These are phyloP conservation scores for Anastrepha ludens DNA, from an alignment of 1,140 invertebrate species.

Conservation along the genomic window DNA sequence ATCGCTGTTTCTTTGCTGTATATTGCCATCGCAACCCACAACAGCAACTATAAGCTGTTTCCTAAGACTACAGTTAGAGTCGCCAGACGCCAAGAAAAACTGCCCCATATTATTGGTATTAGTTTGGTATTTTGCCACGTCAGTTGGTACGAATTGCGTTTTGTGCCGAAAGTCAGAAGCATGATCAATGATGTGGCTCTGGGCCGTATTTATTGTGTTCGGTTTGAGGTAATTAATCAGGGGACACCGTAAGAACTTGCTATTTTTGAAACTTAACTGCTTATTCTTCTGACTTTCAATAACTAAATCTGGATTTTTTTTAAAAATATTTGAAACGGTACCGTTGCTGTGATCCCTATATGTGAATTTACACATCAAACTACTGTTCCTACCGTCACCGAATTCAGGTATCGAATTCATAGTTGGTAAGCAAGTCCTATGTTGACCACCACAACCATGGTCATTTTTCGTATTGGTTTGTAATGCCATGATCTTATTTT, in stretches of 20 bases:
- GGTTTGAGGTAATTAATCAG: not conserved
- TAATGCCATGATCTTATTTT: not conserved
- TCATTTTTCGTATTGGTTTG: not conserved
- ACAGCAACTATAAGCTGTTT: not conserved
- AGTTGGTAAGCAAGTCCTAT: not conserved
- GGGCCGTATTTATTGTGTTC: not conserved
- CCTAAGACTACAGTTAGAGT: not conserved
- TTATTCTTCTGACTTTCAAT: not conserved
- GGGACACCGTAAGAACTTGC: not conserved
- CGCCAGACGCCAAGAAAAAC: conserved; percentile 12
- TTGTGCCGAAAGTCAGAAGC: not conserved
- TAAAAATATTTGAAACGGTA: not conserved
- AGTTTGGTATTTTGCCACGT: not conserved
- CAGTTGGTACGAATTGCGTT: not conserved
- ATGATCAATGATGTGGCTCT: not conserved
- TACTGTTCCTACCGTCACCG: not conserved
- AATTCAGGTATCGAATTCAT: not conserved
- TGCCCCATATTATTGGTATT: not conserved
- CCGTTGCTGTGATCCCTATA: not conserved
- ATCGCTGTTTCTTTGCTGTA: not conserved
- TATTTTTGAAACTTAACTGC: not conserved
- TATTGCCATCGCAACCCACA: not conserved
- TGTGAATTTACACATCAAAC: not conserved
- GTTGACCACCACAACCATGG: not conserved
- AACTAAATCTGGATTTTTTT: not conserved